phyloP scores from a whole-genome alignment of 1,140 invertebrate genomes.

The Druon quercuslanigerum region DNA sequence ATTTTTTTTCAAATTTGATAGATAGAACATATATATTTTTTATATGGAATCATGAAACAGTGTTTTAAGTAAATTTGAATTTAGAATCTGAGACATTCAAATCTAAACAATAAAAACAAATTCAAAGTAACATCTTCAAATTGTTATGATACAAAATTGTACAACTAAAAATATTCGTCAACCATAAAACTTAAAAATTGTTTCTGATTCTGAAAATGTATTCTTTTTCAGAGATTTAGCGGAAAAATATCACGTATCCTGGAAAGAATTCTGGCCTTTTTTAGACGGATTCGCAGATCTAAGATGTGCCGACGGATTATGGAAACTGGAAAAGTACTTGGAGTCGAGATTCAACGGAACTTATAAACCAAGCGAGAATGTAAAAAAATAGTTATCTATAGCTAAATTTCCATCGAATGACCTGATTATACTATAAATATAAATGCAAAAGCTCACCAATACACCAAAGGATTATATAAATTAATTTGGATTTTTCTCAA shows the following conservation, averaged over 20 bases:
- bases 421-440: constrained; percentile 44
- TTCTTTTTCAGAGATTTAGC: constrained; percentile 80
- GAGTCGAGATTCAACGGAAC: constrained; percentile 69
- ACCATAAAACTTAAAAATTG: too few species aligned
- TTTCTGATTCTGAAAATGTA: background rate
- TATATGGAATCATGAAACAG: too few species aligned
- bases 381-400: constrained; percentile 15
- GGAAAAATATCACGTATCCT: constrained; percentile 84
- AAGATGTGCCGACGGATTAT: constrained; percentile 81
- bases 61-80: too few species aligned
- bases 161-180: too few species aligned
- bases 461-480: constrained; percentile 32
- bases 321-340: constrained; percentile 85
- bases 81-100: too few species aligned
- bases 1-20: too few species aligned
- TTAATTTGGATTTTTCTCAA: too few species aligned
- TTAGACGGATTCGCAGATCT: constrained; percentile 88
- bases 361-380: constrained; percentile 26
- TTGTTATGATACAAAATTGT: too few species aligned
- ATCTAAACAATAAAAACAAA: too few species aligned
- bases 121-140: too few species aligned
- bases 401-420: constrained; percentile 31
- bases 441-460: constrained; percentile 38
- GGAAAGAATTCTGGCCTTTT: constrained; percentile 95
- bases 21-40: too few species aligned